phyloP scores from a whole-genome alignment of 2,797 vertebrate species.

The Masticophis lateralis region DNA sequence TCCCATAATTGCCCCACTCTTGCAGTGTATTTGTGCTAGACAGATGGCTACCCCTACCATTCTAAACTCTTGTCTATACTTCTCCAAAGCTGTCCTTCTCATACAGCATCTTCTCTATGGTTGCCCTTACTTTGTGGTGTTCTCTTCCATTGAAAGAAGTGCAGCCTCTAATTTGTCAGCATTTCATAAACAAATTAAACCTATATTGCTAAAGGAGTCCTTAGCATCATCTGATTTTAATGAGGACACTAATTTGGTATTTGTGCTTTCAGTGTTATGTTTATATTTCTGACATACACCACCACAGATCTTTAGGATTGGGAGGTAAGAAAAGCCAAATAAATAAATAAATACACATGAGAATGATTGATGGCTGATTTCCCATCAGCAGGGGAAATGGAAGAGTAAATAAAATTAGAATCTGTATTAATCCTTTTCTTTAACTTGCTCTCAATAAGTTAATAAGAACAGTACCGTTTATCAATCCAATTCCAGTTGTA shows the following conservation, averaged over 20 bases:
- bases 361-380: neutral
- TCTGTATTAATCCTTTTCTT: neutral
- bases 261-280: neutral
- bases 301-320: neutral
- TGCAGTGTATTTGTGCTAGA: neutral
- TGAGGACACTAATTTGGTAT: neutral
- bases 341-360: neutral
- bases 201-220: neutral
- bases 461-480: neutral
- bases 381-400: neutral
- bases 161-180: neutral
- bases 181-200: neutral
- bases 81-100: neutral
- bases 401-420: neutral
- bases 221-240: neutral
- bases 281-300: neutral
- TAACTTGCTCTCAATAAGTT: neutral
- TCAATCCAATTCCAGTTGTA: neutral
- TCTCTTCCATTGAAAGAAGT: neutral
- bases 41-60: neutral
- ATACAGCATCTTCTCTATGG: neutral
- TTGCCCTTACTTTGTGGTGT: neutral
- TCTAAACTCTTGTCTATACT: neutral
- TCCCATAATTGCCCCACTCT: neutral
- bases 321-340: neutral